Conservation (phyloP, 2,113 vertebrate species). For the Mormyrus lacerda region DNA sequence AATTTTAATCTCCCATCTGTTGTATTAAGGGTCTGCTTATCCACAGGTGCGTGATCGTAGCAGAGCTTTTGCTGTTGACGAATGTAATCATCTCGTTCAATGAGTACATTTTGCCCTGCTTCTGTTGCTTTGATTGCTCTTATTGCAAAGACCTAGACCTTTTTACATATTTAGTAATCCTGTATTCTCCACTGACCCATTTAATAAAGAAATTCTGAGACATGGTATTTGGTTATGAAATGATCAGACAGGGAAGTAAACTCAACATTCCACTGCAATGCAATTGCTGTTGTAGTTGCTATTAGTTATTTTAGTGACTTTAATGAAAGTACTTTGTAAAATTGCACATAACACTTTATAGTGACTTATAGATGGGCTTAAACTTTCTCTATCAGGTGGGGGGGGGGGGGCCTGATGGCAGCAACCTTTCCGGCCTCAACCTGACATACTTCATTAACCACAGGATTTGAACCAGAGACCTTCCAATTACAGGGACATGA, state of each 20-base stretch:
- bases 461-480: background rate
- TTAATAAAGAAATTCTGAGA: background rate
- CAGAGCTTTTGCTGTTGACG: background rate
- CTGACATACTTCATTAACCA: background rate
- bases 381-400: background rate
- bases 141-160: background rate
- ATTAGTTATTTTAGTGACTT: background rate
- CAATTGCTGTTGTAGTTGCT: background rate
- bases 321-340: background rate
- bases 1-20: constrained; percentile 15
- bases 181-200: background rate
- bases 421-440: background rate
- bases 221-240: background rate
- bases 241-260: background rate
- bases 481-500: background rate
- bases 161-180: background rate
- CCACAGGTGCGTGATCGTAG: constrained; percentile 14
- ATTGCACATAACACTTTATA: background rate
- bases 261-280: background rate
- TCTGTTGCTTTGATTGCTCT: background rate
- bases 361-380: background rate
- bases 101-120: background rate
- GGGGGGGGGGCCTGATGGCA: too few relatives aligned
- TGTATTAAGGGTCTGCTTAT: constrained; percentile 7
- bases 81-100: constrained; percentile 1